phyloP scores from a whole-genome alignment of 2,888 invertebrate genomes.

The Hofmannophila pseudospretella region DNA sequence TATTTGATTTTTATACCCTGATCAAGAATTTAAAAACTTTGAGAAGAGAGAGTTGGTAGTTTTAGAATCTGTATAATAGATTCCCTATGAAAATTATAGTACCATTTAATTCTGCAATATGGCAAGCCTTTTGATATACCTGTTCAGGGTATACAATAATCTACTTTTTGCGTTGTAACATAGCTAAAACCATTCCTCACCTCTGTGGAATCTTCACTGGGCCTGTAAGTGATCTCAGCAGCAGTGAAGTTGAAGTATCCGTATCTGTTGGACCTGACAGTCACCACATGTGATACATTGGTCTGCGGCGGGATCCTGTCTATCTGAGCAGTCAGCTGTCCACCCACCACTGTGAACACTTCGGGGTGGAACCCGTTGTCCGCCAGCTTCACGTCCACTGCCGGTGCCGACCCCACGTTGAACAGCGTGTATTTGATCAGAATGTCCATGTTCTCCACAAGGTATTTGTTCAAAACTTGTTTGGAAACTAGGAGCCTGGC shows the following conservation, averaged over 20 bases:
- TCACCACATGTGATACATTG: slow-evolving; percentile 95
- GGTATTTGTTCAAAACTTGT: slow-evolving; percentile 95
- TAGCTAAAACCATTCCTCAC: too few relatives aligned
- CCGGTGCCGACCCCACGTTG: slow-evolving; percentile 95
- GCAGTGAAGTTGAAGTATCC: slow-evolving; percentile 99
- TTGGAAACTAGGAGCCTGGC: slow-evolving; percentile 94
- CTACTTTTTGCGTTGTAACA: too few relatives aligned
- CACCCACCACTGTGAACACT: slow-evolving; percentile 93
- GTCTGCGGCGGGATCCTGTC: slow-evolving; percentile 95
- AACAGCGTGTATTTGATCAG: slow-evolving; percentile 95
- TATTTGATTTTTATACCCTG: too few relatives aligned
- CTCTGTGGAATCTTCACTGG: slow-evolving; percentile 88
- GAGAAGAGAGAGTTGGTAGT: too few relatives aligned
- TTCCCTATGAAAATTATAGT: too few relatives aligned
- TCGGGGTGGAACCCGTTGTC: slow-evolving; percentile 96
- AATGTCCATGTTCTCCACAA: slow-evolving; percentile 97
- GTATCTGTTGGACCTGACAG: slow-evolving; percentile 91
- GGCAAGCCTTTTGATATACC: too few relatives aligned
- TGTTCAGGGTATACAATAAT: too few relatives aligned
- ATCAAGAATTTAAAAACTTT: too few relatives aligned
- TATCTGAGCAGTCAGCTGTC: slow-evolving; percentile 88
- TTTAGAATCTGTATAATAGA: too few relatives aligned
- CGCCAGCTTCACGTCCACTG: slow-evolving; percentile 90
- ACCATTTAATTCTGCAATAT: too few relatives aligned
- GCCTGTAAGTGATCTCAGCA: slow-evolving; percentile 93